Percentiles rank a stretch among this genome's conserved stretches.
These are phyloP conservation scores for Clivina fossor DNA, from an alignment of 2,888 invertebrate genomes.

Conservation along the genomic window DNA sequence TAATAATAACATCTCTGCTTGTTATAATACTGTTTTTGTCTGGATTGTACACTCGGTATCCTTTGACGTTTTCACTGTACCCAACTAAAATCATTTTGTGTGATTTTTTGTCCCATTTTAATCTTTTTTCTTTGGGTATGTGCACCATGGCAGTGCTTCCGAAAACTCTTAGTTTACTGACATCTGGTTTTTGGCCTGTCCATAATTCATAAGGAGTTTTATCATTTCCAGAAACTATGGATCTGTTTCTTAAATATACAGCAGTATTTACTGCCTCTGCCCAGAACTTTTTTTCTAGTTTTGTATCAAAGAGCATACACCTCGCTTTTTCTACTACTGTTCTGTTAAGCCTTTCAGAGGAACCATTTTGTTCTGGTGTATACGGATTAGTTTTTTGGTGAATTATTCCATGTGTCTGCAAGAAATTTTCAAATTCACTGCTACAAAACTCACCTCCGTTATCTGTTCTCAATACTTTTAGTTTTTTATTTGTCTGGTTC, in stretches of 20 bases:
- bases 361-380: conserved; percentile 45
- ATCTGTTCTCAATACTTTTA: conserved; percentile 43
- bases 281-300: conserved; percentile 16
- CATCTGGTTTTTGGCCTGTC: conserved; percentile 43
- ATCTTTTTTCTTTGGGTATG: conserved; percentile 44
- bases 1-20: conserved; percentile 39
- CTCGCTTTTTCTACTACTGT: conserved; percentile 24
- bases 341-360: conserved; percentile 13
- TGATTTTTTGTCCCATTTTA: conserved; percentile 45
- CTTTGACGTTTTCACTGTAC: conserved; percentile 41
- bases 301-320: conserved; percentile 29
- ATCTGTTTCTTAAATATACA: conserved; percentile 24
- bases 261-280: conserved; percentile 32
- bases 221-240: conserved; percentile 19
- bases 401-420: conserved; percentile 42
- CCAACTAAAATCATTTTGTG: conserved; percentile 41
- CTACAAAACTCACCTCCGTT: conserved; percentile 41
- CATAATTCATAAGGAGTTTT: conserved; percentile 46
- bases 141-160: conserved; percentile 44
- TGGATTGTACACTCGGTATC: conserved; percentile 41
- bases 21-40: conserved; percentile 32
- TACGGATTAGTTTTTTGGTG: conserved; percentile 44
- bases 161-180: conserved; percentile 45
- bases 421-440: conserved; percentile 38
- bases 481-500: conserved; percentile 41